Evolutionary conservation across 2,888 invertebrate genomes (phyloP).

Genomic region (Drosophila longiperda): DNA sequence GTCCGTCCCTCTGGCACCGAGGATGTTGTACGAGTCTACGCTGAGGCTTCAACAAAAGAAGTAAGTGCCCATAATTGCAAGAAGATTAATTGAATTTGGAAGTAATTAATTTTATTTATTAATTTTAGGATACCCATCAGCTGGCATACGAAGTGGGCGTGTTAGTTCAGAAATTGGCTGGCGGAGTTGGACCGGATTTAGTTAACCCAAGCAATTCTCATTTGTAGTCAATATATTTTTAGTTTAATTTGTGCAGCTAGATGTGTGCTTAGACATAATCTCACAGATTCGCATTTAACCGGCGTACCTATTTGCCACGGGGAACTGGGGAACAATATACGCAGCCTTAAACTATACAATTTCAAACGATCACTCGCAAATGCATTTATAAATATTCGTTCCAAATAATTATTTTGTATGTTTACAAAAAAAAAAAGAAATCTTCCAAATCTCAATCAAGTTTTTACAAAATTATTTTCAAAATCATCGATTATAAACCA

Average conservation of each 20-base stretch:
- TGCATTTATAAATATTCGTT: conserved; percentile 52
- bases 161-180: conserved; percentile 91
- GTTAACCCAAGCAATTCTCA: conserved; percentile 80
- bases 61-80: conserved; percentile 78
- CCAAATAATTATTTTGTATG: conserved; percentile 31
- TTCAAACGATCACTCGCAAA: conserved; percentile 21
- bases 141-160: conserved; percentile 91
- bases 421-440: conserved; percentile 9
- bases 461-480: conserved; percentile 12
- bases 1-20: conserved; percentile 99
- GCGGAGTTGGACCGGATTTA: conserved; percentile 90
- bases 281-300: conserved; percentile 38
- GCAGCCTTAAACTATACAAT: conserved; percentile 13
- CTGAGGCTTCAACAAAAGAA: conserved; percentile 93
- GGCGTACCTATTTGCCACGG: conserved; percentile 14
- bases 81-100: background rate
- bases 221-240: conserved; percentile 65
- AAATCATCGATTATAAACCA: background rate
- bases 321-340: conserved; percentile 3
- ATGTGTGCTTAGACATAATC: conserved; percentile 32
- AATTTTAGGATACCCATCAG: conserved; percentile 87
- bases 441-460: conserved; percentile 25
- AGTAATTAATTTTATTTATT: background rate
- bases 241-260: conserved; percentile 24
- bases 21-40: conserved; percentile 97